phyloP scores from a whole-genome alignment of 2,888 invertebrate genomes.

The Amorpha juglandis region DNA sequence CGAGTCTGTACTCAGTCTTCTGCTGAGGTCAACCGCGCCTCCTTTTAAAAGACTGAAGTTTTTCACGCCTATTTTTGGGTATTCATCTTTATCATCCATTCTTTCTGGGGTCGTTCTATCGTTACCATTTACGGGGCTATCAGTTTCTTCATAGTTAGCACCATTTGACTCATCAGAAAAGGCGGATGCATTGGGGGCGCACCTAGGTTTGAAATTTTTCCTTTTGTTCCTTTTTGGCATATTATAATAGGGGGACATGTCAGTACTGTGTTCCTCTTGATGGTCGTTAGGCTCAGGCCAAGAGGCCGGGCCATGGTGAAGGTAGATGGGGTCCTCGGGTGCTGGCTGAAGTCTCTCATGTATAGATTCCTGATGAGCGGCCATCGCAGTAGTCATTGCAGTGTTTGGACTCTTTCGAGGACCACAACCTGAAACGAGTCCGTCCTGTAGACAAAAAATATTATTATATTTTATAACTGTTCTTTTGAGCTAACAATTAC shows the following conservation, averaged over 20 bases:
- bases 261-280: conserved; percentile 71
- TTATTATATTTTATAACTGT: background rate
- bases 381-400: conserved; percentile 85
- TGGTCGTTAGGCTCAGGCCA: conserved; percentile 76
- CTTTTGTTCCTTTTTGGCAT: conserved; percentile 89
- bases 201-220: conserved; percentile 91
- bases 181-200: conserved; percentile 84
- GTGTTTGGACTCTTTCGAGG: conserved; percentile 67
- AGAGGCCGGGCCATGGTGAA: conserved; percentile 81
- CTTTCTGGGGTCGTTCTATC: conserved; percentile 70
- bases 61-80: conserved; percentile 78
- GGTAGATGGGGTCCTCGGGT: conserved; percentile 73
- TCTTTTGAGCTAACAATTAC: no score
- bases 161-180: conserved; percentile 81
- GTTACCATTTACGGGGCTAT: conserved; percentile 71
- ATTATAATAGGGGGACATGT: conserved; percentile 77
- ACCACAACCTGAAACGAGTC: conserved; percentile 69
- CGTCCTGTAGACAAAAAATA: conserved; percentile 57
- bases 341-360: conserved; percentile 80
- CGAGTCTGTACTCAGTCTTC: conserved; percentile 79
- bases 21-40: conserved; percentile 78
- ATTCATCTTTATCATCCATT: conserved; percentile 62
- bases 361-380: conserved; percentile 82
- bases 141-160: conserved; percentile 60
- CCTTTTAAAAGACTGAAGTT: conserved; percentile 79